phyloP scores from a whole-genome alignment of 2,113 vertebrate genomes.

The Hystrix brachyura region DNA sequence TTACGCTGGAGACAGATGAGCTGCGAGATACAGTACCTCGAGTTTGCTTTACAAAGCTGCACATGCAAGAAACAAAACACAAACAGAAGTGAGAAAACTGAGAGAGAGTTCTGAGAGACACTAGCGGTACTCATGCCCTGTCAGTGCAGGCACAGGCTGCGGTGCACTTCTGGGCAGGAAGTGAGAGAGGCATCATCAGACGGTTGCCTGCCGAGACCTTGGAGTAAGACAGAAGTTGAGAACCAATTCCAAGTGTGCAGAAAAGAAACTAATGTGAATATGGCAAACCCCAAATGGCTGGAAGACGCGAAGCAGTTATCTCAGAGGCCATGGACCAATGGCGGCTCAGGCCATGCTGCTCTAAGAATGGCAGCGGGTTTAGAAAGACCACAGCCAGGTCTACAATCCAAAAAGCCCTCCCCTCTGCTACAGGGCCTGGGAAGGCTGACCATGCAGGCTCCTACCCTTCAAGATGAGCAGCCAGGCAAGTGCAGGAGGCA shows the following conservation, averaged over 20 bases:
- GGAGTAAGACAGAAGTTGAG: conserved; percentile 55
- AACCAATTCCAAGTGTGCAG: not conserved
- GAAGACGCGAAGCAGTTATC: not conserved
- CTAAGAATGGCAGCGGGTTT: not conserved
- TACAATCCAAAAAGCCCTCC: not conserved
- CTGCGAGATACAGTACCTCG: conserved; percentile 96
- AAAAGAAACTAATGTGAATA: not conserved
- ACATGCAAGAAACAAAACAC: conserved; percentile 94
- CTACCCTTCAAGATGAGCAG: not conserved
- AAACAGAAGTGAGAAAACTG: conserved; percentile 92
- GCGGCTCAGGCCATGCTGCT: too few relatives aligned
- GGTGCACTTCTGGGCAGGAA: conserved; percentile 75
- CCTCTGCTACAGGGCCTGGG: rapidly evolving
- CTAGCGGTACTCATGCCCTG: conserved; percentile 72
- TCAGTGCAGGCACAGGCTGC: conserved; percentile 25
- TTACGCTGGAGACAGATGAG: conserved; percentile 98
- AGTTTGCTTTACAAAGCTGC: conserved; percentile 98
- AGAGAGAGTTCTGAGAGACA: conserved; percentile 82
- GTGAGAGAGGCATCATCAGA: conserved; percentile 62
- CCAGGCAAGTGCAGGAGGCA: not conserved
- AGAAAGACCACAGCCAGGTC: not conserved
- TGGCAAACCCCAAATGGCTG: not conserved
- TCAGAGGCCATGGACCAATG: not conserved
- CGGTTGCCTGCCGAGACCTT: conserved; percentile 71
- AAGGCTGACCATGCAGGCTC: too few relatives aligned